Evolutionary conservation across 2,113 vertebrate genomes (phyloP).

Genomic region (Corapipo altera): DNA sequence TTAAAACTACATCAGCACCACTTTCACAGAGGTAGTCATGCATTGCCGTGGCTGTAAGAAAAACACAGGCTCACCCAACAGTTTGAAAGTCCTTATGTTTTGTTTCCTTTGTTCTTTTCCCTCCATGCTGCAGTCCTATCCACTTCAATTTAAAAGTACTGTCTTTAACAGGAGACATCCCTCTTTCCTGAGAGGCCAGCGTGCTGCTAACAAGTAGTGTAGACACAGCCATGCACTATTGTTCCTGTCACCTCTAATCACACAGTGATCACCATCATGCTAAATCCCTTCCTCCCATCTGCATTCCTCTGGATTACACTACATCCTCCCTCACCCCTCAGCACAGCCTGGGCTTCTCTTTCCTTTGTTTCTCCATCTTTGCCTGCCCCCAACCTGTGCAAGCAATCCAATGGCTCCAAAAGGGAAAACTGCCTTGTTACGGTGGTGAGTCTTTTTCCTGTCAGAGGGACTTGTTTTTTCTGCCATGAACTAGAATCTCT

Average conservation of each 20-base stretch:
- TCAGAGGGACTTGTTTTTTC: not conserved
- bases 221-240: not conserved
- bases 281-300: not conserved
- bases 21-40: not conserved
- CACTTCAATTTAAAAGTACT: not conserved
- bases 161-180: not conserved
- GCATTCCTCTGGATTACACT: not conserved
- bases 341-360: not conserved
- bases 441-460: not conserved
- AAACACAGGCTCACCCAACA: not conserved
- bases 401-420: not conserved
- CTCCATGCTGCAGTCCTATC: not conserved
- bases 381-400: not conserved
- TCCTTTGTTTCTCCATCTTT: not conserved
- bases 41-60: not conserved
- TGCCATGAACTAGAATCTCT: not conserved
- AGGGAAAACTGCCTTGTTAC: not conserved
- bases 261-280: not conserved
- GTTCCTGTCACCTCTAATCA: slow-evolving; percentile 17
- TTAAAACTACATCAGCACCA: not conserved
- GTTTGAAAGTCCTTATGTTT: not conserved
- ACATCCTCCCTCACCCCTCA: not conserved
- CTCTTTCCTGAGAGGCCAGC: not conserved
- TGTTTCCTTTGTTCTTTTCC: not conserved
- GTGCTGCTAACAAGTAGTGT: not conserved